Evolutionary conservation across 1,140 invertebrate species (phyloP).

Genomic region (Sycophaga agraensis): DNA sequence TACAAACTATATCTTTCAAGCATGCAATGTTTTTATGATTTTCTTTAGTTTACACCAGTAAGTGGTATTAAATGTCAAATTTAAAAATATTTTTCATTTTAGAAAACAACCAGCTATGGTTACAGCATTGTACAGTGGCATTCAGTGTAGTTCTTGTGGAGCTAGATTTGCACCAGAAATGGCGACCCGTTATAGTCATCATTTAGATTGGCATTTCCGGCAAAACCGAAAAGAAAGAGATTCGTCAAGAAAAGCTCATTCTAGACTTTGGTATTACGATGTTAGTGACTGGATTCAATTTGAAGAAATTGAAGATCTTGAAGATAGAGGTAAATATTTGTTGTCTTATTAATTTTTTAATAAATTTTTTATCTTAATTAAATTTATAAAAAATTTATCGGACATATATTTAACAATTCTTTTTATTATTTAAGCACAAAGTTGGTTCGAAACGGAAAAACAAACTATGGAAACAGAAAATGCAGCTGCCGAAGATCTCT

Average conservation of each 20-base stretch:
- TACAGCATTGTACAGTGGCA: slow-evolving; percentile 75
- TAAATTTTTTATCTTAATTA: not conserved
- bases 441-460: slow-evolving; percentile 81
- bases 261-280: slow-evolving; percentile 86
- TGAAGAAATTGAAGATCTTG: slow-evolving; percentile 90
- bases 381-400: no score
- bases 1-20: no score
- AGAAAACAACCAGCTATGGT: slow-evolving; percentile 71
- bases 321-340: slow-evolving; percentile 73
- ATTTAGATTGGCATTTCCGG: slow-evolving; percentile 96
- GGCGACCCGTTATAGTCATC: slow-evolving; percentile 85
- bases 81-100: slow-evolving; percentile 2
- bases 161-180: slow-evolving; percentile 85
- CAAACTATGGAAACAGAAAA: slow-evolving; percentile 59
- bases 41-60: no score
- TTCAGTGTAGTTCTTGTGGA: slow-evolving; percentile 94
- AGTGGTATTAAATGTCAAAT: no score
- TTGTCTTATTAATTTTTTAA: slow-evolving; percentile 29
- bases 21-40: no score
- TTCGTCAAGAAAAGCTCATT: slow-evolving; percentile 78
- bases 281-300: slow-evolving; percentile 91
- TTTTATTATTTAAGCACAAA: slow-evolving; percentile 67
- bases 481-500: slow-evolving; percentile 50
- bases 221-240: slow-evolving; percentile 88
- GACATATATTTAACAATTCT: no score